These are phyloP conservation scores for Drosophila histrio DNA, from an alignment of 2,888 invertebrate species.

Conservation along the genomic window DNA sequence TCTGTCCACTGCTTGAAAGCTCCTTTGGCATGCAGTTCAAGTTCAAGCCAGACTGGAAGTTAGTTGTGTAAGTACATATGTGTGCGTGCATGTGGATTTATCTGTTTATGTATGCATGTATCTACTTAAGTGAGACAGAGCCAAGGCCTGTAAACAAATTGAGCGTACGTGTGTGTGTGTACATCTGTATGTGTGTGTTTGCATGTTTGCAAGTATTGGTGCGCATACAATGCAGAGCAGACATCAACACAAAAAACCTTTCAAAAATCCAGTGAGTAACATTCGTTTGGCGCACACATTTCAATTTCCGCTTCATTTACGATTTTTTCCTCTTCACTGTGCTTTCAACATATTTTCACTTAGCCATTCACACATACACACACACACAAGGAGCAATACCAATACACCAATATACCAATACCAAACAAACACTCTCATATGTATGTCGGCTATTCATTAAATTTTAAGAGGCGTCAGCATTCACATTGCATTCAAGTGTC, in stretches of 20 bases:
- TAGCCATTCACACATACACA: conserved; percentile 18
- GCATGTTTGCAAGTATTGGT: background rate
- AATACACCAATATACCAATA: background rate
- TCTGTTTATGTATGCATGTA: background rate
- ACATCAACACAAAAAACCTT: conserved; percentile 70
- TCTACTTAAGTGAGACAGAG: conserved; percentile 18
- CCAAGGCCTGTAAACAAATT: conserved; percentile 26
- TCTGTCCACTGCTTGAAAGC: conserved; percentile 2
- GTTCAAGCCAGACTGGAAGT: conserved; percentile 12
- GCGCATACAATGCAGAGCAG: conserved; percentile 24
- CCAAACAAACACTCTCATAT: background rate
- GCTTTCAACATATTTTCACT: conserved; percentile 34
- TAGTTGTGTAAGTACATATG: background rate
- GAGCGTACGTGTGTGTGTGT: conserved; percentile 3
- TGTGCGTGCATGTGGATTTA: background rate
- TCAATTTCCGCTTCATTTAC: conserved; percentile 75
- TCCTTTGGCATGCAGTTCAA: conserved; percentile 23
- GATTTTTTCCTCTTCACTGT: conserved; percentile 36
- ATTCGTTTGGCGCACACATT: conserved; percentile 62
- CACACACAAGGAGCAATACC: background rate
- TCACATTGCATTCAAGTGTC: background rate
- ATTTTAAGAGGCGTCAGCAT: conserved; percentile 30
- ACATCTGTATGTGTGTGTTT: background rate
- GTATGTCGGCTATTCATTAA: conserved; percentile 28
- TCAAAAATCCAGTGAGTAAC: conserved; percentile 63